Conservation (phyloP, 2,888 invertebrate genomes). For the Pammene fasciana region DNA sequence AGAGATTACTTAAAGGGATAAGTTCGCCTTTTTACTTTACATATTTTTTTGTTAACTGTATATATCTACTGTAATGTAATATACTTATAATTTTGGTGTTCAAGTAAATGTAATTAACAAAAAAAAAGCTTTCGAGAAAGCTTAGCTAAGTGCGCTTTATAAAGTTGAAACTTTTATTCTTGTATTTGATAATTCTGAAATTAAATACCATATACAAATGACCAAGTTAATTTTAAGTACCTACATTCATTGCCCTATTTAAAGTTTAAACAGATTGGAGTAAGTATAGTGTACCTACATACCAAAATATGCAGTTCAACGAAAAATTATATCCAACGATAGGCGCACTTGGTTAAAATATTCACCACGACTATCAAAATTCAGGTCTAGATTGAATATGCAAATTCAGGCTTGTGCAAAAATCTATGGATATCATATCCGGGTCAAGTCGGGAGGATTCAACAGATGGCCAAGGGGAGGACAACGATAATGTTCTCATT, state of each 20-base stretch:
- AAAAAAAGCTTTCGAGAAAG: too few relatives aligned
- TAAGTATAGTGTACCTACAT: background rate
- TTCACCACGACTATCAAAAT: constrained; percentile 34
- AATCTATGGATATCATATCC: constrained; percentile 26
- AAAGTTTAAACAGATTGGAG: background rate
- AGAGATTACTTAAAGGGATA: too few relatives aligned
- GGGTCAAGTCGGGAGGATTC: constrained; percentile 28
- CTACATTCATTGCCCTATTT: background rate
- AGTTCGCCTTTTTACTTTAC: too few relatives aligned
- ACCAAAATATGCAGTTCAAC: constrained; percentile 14
- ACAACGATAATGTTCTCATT: background rate
- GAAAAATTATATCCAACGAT: constrained; percentile 17
- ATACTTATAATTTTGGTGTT: too few relatives aligned
- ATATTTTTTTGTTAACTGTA: too few relatives aligned
- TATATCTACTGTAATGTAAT: too few relatives aligned
- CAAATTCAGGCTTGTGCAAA: constrained; percentile 33
- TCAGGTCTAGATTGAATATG: constrained; percentile 31
- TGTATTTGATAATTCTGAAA: too few relatives aligned
- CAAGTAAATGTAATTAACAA: too few relatives aligned
- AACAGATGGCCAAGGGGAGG: constrained; percentile 30
- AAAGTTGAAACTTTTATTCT: too few relatives aligned
- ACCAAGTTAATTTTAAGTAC: background rate
- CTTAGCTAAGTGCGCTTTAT: too few relatives aligned
- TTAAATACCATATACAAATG: background rate
- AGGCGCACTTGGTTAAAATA: constrained; percentile 28